Evolutionary conservation across 2,888 invertebrate genomes (phyloP).

Genomic region (Priocnemis perturbator): DNA sequence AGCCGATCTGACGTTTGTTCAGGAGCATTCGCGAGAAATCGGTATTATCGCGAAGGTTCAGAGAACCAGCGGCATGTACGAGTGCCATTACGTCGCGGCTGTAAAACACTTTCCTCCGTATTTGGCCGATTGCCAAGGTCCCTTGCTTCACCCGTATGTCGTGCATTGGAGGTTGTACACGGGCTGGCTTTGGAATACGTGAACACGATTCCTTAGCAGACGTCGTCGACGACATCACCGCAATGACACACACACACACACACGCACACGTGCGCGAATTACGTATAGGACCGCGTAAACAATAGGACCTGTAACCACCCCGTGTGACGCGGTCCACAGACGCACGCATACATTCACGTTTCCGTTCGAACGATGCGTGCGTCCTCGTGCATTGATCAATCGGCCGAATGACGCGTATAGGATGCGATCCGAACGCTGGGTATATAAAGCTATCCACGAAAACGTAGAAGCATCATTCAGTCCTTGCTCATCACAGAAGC

Average conservation of each 20-base stretch:
- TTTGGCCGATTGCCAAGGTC: conserved; percentile 70
- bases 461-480: conserved; percentile 66
- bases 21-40: neutral
- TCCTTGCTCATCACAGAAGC: conserved; percentile 51
- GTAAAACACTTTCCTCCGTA: conserved; percentile 65
- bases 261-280: conserved; percentile 28
- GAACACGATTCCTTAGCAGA: conserved; percentile 49
- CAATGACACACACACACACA: conserved; percentile 15
- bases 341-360: conserved; percentile 2
- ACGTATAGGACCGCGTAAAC: conserved; percentile 35
- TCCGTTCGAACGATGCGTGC: conserved; percentile 26
- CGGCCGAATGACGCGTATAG: conserved; percentile 57
- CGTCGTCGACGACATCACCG: conserved; percentile 21
- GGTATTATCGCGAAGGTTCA: conserved; percentile 40
- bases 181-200: conserved; percentile 46
- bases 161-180: conserved; percentile 39
- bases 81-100: conserved; percentile 52
- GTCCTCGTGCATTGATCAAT: conserved; percentile 65
- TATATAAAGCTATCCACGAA: conserved; percentile 67
- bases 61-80: conserved; percentile 32
- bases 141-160: conserved; percentile 57
- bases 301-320: conserved; percentile 48
- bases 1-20: too few species aligned
- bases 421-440: conserved; percentile 45
- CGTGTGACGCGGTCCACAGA: conserved; percentile 32